Conservation (phyloP, 2,888 invertebrate genomes). For the Sphinx pinastri region DNA sequence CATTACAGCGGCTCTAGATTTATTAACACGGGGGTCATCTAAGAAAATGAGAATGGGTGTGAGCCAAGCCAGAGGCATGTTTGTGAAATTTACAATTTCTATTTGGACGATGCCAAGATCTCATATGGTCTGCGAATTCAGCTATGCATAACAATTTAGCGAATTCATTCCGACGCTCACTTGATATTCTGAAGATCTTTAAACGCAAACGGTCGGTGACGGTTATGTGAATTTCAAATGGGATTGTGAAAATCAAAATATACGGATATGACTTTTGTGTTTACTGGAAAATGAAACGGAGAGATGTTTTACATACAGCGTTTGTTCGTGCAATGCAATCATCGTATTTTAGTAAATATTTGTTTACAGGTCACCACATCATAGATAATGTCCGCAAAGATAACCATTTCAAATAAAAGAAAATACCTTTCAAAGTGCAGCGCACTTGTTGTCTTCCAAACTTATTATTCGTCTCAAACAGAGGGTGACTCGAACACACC, state of each 20-base stretch:
- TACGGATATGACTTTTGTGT: constrained; percentile 16
- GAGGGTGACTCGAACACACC: constrained; percentile 82
- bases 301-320: constrained; percentile 7
- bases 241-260: constrained; percentile 24
- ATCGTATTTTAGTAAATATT: constrained; percentile 1
- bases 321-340: constrained; percentile 16
- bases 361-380: background rate
- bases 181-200: constrained; percentile 46
- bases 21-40: constrained; percentile 65
- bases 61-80: constrained; percentile 50
- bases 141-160: constrained; percentile 41
- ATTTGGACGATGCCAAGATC: constrained; percentile 46
- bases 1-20: constrained; percentile 61
- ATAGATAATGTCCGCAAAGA: background rate
- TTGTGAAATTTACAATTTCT: constrained; percentile 57
- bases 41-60: constrained; percentile 63
- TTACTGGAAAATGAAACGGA: constrained; percentile 5
- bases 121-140: constrained; percentile 41
- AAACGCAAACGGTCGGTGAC: constrained; percentile 38
- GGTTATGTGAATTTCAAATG: constrained; percentile 45
- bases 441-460: constrained; percentile 74
- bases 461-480: constrained; percentile 79
- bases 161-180: constrained; percentile 43
- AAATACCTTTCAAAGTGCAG: constrained; percentile 33
- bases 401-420: constrained; percentile 17